Evolutionary conservation across 2,888 invertebrate species (phyloP), one percentile per base, ranked within the genome.

Genomic region (Heliconius sara): DNA sequence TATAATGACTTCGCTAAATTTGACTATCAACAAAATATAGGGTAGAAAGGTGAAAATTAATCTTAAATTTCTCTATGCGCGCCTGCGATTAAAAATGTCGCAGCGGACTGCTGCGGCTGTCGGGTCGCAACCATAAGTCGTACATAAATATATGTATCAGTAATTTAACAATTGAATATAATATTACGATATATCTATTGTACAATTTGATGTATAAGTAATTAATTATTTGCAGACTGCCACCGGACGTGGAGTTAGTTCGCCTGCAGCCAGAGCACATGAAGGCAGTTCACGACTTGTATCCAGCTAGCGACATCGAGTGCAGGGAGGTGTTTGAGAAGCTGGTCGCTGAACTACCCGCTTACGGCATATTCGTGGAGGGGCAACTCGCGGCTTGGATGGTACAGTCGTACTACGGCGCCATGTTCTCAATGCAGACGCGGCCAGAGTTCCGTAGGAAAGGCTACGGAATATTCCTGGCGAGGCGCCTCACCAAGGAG

Each of bases 341-440:
- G 91, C 95, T 98, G 81, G 97, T 98, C 82, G 96, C 96, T 80
- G 96, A 96, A 87, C 95, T 98, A 84, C 98, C 98, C 16, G 98
- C 98, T 27, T 97, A 97, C 90, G 98, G 98, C 63, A 96, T 98
- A 83, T 98, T 98, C 91, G 96, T 96, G 87, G 96, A 96, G 78
- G 97, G 97, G 75, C 96, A 97, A 86, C 94, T 98, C 83, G 98
- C 98, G 60, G 98, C 98, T 43, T 98, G 98, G 98, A 98, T 98
- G 98, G 97, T 98, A 73, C 98, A 98, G 91, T 98, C 98, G 30
- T 98, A 98, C 92, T 98, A 98, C 91, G 98, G 98, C 39, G 98
- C 98, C 82, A 98, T 98, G 98, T 98, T 98, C 95, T 98, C 98
- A 76, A 98, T 98, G 98, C 98, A 98, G 93, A 98, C 98, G 79